Conservation (phyloP, 2,888 invertebrate species). For the Notocelia uddmanniana region DNA sequence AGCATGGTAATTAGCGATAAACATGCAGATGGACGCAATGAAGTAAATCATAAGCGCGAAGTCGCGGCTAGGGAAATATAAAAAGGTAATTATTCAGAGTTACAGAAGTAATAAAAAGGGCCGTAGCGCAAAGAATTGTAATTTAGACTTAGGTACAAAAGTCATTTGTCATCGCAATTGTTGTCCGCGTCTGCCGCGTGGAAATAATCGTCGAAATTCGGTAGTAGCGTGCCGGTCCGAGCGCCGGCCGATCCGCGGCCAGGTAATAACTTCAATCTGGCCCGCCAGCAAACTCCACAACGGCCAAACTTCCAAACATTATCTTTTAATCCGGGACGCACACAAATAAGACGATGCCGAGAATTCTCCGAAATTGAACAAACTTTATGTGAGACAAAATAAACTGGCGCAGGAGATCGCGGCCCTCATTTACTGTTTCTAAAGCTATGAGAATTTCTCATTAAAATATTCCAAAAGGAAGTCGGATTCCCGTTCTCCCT, state of each 20-base stretch:
- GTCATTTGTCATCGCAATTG: conserved; percentile 76
- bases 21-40: conserved; percentile 30
- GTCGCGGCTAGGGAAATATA: conserved; percentile 16
- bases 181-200: conserved; percentile 76
- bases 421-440: conserved; percentile 68
- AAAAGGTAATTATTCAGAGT: conserved; percentile 44
- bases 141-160: conserved; percentile 67
- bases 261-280: conserved; percentile 83
- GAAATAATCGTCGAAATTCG: conserved; percentile 79
- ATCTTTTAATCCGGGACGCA: conserved; percentile 75
- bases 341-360: conserved; percentile 74
- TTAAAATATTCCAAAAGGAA: conserved; percentile 78
- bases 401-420: conserved; percentile 73
- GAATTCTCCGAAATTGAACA: conserved; percentile 66
- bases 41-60: conserved; percentile 30
- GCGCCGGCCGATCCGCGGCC: conserved; percentile 56
- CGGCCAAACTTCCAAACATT: conserved; percentile 77
- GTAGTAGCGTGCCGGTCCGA: conserved; percentile 63
- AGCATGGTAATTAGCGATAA: conserved; percentile 22
- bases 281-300: conserved; percentile 72
- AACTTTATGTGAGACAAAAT: conserved; percentile 70
- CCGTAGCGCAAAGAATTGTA: conserved; percentile 47
- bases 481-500: conserved; percentile 73
- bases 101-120: conserved; percentile 43
- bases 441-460: conserved; percentile 80